These are phyloP conservation scores for Drosophila prostipennis DNA, from an alignment of 2,888 invertebrate species.

Conservation along the genomic window DNA sequence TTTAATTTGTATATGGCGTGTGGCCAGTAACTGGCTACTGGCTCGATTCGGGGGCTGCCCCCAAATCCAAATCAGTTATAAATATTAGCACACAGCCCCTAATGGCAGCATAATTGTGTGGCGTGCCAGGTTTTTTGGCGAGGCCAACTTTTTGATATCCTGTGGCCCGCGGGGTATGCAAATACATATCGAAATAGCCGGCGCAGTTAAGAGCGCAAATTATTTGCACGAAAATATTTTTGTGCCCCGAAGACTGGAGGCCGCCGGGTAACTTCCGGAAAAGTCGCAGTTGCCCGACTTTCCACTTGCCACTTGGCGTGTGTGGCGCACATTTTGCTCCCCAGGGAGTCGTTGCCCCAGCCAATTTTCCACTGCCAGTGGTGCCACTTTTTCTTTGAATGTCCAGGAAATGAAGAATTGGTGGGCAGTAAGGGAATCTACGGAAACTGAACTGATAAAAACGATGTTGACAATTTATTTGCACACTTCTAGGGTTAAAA, in stretches of 20 bases:
- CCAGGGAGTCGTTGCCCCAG: slow-evolving; percentile 28
- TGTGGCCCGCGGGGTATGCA: slow-evolving; percentile 18
- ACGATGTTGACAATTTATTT: too few species aligned
- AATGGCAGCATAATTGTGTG: slow-evolving; percentile 73
- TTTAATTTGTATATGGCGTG: slow-evolving; percentile 76
- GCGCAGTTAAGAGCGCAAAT: slow-evolving; percentile 72
- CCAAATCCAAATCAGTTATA: slow-evolving; percentile 57
- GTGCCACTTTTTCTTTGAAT: not conserved
- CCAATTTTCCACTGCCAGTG: slow-evolving; percentile 5
- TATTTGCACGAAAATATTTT: slow-evolving; percentile 78
- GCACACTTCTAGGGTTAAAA: too few species aligned
- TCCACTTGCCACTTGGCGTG: slow-evolving; percentile 68
- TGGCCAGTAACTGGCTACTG: slow-evolving; percentile 9
- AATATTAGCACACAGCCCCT: slow-evolving; percentile 58
- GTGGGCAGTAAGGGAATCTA: not conserved
- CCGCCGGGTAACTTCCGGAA: slow-evolving; percentile 62
- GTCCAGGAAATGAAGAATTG: not conserved
- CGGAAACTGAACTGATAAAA: not conserved
- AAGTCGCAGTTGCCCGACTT: slow-evolving; percentile 4
- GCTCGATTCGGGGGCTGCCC: slow-evolving; percentile 3
- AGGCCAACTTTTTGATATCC: slow-evolving; percentile 35
- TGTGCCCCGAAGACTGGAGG: slow-evolving; percentile 41
- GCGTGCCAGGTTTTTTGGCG: slow-evolving; percentile 18
- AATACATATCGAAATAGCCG: slow-evolving; percentile 66
- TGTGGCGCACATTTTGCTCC: slow-evolving; percentile 67